Conservation (phyloP, 2,797 vertebrate genomes). For the Leuciscus waleckii region DNA sequence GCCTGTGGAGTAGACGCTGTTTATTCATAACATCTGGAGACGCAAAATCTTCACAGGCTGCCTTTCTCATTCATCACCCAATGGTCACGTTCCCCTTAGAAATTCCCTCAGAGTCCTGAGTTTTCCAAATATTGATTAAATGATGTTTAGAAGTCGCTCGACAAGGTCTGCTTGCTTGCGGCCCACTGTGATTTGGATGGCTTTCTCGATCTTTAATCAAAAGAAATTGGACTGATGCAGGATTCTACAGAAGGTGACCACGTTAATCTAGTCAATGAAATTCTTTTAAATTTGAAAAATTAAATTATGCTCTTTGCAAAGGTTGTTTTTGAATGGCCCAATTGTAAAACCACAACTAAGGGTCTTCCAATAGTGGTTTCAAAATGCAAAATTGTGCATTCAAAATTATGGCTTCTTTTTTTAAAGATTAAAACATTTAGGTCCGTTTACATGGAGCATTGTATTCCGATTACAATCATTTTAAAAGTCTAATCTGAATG, state of each 20-base stretch:
- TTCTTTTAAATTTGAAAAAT: constrained; percentile 18
- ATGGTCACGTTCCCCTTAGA: constrained; percentile 25
- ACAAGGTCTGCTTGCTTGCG: constrained; percentile 12
- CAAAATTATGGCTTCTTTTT: constrained; percentile 32
- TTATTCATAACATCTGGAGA: constrained; percentile 72
- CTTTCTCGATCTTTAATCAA: constrained; percentile 28
- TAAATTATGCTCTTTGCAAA: neutral
- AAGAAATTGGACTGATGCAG: constrained; percentile 6
- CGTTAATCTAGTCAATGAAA: constrained; percentile 47
- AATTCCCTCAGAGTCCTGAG: constrained; percentile 4
- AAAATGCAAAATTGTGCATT: constrained; percentile 27
- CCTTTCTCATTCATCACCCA: constrained; percentile 57
- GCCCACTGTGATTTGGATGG: constrained; percentile 33
- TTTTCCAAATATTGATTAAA: constrained; percentile 35
- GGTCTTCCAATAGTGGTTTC: neutral
- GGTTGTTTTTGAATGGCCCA: neutral
- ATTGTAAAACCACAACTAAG: neutral
- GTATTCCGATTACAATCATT: too few relatives aligned
- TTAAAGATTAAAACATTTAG: too few relatives aligned
- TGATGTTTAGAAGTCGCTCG: constrained; percentile 18
- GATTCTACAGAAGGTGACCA: constrained; percentile 20
- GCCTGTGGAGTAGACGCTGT: constrained; percentile 66
- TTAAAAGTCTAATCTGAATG: too few relatives aligned
- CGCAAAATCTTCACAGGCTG: constrained; percentile 58
- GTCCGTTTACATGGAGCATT: too few relatives aligned